phyloP scores from a whole-genome alignment of 2,113 vertebrate genomes.

The Tenebrosternarchus preto region DNA sequence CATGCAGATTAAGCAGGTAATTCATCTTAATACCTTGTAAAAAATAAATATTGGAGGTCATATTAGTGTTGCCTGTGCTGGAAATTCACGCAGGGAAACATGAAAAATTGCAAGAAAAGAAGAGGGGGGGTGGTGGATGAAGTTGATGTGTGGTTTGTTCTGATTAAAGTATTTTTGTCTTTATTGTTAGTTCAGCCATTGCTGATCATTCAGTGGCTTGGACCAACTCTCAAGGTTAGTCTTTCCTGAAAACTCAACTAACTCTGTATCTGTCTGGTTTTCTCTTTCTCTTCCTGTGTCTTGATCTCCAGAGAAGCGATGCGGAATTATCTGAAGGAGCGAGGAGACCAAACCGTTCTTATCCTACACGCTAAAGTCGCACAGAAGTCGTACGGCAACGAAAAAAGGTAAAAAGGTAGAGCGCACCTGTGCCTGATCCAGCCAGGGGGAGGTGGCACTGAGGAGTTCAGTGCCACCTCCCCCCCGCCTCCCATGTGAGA shows the following conservation, averaged over 20 bases:
- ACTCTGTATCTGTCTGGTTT: conserved; percentile 12
- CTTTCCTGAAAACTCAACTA: neutral
- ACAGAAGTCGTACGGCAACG: conserved; percentile 98
- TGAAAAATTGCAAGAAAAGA: too few relatives aligned
- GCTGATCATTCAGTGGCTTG: neutral
- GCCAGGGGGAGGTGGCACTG: neutral
- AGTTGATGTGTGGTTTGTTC: too few relatives aligned
- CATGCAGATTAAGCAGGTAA: too few relatives aligned
- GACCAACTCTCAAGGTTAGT: neutral
- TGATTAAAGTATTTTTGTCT: neutral
- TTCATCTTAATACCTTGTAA: too few relatives aligned
- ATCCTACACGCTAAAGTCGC: conserved; percentile 99
- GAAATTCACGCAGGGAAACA: too few relatives aligned
- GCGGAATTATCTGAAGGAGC: conserved; percentile 98
- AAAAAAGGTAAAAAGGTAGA: conserved; percentile 81
- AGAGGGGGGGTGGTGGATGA: too few relatives aligned
- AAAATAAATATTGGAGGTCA: too few relatives aligned
- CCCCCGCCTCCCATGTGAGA: conserved; percentile 31
- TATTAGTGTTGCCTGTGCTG: too few relatives aligned
- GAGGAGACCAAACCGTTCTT: conserved; percentile 99
- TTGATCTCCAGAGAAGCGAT: conserved; percentile 89
- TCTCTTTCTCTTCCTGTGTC: neutral
- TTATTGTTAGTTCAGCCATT: neutral
- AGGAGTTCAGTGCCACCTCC: conserved; percentile 6
- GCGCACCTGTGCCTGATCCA: neutral